These are phyloP conservation scores for Anoura caudifer DNA, from an alignment of 2,113 vertebrate genomes.

Conservation along the genomic window DNA sequence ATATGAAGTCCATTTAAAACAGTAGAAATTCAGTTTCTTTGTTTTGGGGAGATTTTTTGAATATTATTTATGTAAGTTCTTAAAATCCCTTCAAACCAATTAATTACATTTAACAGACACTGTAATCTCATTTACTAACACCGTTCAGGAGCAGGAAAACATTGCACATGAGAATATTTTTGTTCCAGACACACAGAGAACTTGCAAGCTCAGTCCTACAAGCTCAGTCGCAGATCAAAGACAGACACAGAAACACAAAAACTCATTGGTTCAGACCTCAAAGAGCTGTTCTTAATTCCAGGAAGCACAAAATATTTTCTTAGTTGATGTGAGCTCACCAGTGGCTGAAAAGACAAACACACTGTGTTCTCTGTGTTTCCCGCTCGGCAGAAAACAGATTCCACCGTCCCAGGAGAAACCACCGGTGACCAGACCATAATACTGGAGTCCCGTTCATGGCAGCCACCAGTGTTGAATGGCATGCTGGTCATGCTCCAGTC, in stretches of 20 bases:
- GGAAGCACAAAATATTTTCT: background rate
- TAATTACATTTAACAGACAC: background rate
- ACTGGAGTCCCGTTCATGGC: no score
- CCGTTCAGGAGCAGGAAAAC: background rate
- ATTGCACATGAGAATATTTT: background rate
- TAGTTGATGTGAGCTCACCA: background rate
- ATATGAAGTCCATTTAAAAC: background rate
- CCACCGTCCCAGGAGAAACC: background rate
- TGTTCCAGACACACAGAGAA: background rate
- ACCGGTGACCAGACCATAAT: background rate
- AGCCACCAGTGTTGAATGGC: background rate
- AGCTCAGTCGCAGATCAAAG: background rate
- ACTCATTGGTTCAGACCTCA: background rate
- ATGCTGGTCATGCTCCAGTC: no score
- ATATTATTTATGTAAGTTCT: slow-evolving; percentile 33
- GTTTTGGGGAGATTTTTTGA: background rate
- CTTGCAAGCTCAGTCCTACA: background rate
- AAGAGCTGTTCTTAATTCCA: background rate
- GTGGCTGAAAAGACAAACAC: background rate
- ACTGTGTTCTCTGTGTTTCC: background rate
- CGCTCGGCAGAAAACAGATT: background rate
- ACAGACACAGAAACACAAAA: background rate
- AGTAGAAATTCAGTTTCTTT: background rate
- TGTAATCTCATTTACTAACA: slow-evolving; percentile 27
- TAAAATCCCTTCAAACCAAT: slow-evolving; percentile 13